A percentile compares a stretch with the other conserved stretches of the same genome.
These are phyloP conservation scores for Pygoscelis adeliae DNA, from an alignment of 2,113 vertebrate genomes.

Conservation along the genomic window DNA sequence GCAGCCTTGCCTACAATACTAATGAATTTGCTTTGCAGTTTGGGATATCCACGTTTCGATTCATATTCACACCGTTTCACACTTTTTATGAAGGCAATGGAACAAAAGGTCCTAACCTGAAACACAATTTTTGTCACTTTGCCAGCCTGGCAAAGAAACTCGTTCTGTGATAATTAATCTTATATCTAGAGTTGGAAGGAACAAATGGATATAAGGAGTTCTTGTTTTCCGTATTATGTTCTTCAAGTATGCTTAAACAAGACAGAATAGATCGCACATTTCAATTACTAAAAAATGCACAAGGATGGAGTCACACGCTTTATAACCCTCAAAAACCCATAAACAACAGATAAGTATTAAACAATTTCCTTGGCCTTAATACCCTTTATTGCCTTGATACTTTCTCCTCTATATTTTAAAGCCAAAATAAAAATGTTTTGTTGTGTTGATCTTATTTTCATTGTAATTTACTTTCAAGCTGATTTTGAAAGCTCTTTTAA, in stretches of 20 bases:
- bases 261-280: background rate
- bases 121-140: background rate
- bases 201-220: background rate
- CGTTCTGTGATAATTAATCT: background rate
- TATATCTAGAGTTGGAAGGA: background rate
- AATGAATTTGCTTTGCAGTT: background rate
- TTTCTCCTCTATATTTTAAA: slow-evolving; percentile 8
- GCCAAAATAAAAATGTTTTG: slow-evolving; percentile 12
- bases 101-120: background rate
- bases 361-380: background rate
- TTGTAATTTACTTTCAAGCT: slow-evolving; percentile 17
- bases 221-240: background rate
- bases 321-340: background rate
- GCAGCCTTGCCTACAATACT: background rate
- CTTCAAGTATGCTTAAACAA: background rate
- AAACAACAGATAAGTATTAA: background rate
- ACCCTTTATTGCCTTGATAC: background rate
- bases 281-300: background rate
- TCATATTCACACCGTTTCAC: background rate
- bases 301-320: background rate
- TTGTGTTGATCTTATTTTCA: slow-evolving; percentile 15
- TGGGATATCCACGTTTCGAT: background rate
- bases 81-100: background rate
- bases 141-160: background rate
- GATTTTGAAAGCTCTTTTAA: slow-evolving; percentile 51